These are phyloP conservation scores for Lasioglossum pauxillum DNA, from an alignment of 2,888 invertebrate species.

Conservation along the genomic window DNA sequence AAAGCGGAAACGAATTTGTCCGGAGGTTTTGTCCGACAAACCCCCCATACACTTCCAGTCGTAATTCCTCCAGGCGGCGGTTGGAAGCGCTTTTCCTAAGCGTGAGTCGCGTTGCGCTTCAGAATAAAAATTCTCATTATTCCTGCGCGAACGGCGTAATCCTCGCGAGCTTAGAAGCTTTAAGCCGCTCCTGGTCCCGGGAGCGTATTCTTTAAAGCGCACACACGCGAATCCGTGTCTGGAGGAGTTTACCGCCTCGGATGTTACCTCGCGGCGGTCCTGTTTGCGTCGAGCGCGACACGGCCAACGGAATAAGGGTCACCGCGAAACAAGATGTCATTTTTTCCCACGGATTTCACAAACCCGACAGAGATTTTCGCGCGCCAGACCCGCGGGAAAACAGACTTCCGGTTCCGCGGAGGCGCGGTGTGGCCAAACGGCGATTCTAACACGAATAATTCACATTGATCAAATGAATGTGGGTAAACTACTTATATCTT, in stretches of 20 bases:
- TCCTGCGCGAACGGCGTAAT: slow-evolving; percentile 39
- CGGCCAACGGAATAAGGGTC: slow-evolving; percentile 30
- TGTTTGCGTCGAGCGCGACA: slow-evolving; percentile 17
- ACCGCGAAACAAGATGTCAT: slow-evolving; percentile 40
- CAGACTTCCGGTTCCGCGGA: neutral
- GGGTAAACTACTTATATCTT: too few relatives aligned
- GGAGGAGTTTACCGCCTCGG: slow-evolving; percentile 32
- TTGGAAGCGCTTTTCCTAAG: slow-evolving; percentile 29
- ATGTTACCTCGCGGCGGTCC: slow-evolving; percentile 8
- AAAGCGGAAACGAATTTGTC: neutral
- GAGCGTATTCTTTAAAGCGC: slow-evolving; percentile 44
- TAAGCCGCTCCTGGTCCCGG: slow-evolving; percentile 27
- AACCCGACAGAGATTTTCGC: slow-evolving; percentile 6
- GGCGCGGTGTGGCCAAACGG: too few relatives aligned
- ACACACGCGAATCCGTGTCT: slow-evolving; percentile 39
- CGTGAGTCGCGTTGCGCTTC: neutral
- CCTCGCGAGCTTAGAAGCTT: slow-evolving; percentile 30
- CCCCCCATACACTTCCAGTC: slow-evolving; percentile 8
- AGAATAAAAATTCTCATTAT: slow-evolving; percentile 57
- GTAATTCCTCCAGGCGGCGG: neutral
- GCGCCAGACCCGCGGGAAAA: neutral
- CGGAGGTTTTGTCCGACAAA: neutral
- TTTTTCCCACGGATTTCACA: slow-evolving; percentile 35
- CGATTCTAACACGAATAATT: too few relatives aligned
- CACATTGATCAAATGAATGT: too few relatives aligned